Base-by-base conservation (phyloP, 2,113 vertebrate species). In the Ammodytes dubius region DNA sequence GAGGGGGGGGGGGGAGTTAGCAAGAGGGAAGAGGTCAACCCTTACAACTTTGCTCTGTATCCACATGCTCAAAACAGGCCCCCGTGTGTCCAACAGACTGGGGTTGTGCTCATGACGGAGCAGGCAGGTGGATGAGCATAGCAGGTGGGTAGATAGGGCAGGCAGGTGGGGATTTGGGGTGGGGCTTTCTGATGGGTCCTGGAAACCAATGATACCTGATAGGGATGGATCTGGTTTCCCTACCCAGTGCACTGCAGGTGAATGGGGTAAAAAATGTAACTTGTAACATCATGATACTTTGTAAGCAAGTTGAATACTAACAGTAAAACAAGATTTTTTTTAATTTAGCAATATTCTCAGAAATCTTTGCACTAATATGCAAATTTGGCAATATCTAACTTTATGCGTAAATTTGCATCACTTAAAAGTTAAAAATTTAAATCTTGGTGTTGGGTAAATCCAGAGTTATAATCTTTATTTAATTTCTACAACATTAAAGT, bases 221-320 rank as follows among this genome's bases (percentile, higher is more conserved):
- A 77, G 54, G 5, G 10, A 17, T 11, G 65, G 78, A 86, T 91
- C 80, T 57, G 42, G 86, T 92, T 86, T 91, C 89, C 61, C 49
- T 35, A 65, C 65, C 57, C 56, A 27, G 67, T 27, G 57, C 27
- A 27, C 27, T 66, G 52, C 53, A 64, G 56, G 63, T 17, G 42
- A 14, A 65, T 27, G 27, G 27, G 27, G 27, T 1, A 27, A 27
- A 27, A 27, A 27, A 27, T 27, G 1, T 27, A 27, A 27, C 27
- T 27, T 27, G 43, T 9, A 37, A 45, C 70, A 49, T 67, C 45
- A 74, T 43, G 14, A 65, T 46, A 63, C 71, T 68, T 3, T 27
- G 27, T 27, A 27, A 27, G 27, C 27, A 27, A 27, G 27, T 27
- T 27, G 27, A 27, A 27, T 27, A 27, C 27, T 27, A 27, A 27